Evolutionary conservation across 2,797 vertebrate species (phyloP), one percentile per base, ranked within the genome.

Genomic region (Kryptopterus vitreolus): DNA sequence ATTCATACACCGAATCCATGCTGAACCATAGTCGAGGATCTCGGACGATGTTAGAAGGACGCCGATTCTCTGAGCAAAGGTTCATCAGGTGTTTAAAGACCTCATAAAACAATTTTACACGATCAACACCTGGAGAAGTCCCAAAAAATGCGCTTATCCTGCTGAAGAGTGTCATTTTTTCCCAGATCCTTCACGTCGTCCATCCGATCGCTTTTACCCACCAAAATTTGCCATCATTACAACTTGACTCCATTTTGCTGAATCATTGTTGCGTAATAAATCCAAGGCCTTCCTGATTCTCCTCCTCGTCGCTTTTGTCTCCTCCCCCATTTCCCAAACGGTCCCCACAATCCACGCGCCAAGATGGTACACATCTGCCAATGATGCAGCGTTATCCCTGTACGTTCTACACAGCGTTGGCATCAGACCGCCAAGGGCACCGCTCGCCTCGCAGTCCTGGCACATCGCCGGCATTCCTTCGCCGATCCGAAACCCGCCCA

Each of bases 1-100:
- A 85, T 86, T 86, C 82, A 86, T 83, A 80, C 43, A 58, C 83
- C 66, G 74, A 63, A 77, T 46, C 57, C 77, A 65, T 81, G 76
- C 83, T 81, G 81, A 79, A 81, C 59, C 79, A 77, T 61, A 81
- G 24, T 50, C n/a, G 73, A 79, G 72, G 48, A 80, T 81, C 61
- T 69, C 62, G 57, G 55, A 65, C 76, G 75, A 58, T 82, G 63
- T 82, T 74, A 53, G 65, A 81, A 33, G n/a, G 2, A 48, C 48
- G 3, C 26, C 63, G 57, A 66, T 48, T 57, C 31, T n/a, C 70
- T 57, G 55, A 73, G 61, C 52, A 58, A 52, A 76, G 22, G 72
- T 72, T 81, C 76, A 74, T 66, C 76, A 79, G 72, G 81, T 70
- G 81, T 15, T 26, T 46, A 55, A 33, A 35, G 26, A 22, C 4